Evolutionary conservation across 2,113 vertebrate genomes (phyloP).

Genomic region (Herpailurus yagouaroundi): DNA sequence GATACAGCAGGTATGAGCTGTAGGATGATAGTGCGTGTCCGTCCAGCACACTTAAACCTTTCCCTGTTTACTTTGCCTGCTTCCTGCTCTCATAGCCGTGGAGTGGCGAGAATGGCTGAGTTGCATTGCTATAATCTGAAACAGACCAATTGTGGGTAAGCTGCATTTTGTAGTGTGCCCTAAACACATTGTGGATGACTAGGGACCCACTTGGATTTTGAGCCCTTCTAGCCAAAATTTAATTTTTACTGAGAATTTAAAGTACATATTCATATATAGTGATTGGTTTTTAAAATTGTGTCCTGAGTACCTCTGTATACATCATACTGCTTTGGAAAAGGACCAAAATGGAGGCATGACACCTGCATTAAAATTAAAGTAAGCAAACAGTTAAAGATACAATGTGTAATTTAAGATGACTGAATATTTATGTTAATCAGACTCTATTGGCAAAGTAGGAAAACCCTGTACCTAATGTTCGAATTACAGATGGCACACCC

Average conservation of each 20-base stretch:
- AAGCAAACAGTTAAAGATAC: neutral
- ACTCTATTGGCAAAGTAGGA: neutral
- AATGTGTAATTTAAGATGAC: neutral
- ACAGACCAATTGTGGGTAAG: neutral
- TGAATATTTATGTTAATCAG: constrained; percentile 24
- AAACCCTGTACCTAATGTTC: neutral
- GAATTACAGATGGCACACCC: neutral
- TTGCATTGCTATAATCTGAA: neutral
- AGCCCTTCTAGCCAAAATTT: neutral
- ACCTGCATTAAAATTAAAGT: constrained; percentile 2
- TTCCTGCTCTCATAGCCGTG: neutral
- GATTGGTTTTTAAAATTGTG: neutral
- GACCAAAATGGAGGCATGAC: neutral
- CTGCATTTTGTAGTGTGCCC: neutral
- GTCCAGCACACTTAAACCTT: no score
- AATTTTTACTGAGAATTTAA: constrained; percentile 40
- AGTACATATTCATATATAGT: neutral
- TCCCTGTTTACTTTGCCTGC: neutral
- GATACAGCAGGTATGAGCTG: neutral
- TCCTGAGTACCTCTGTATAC: neutral
- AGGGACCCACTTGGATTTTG: neutral
- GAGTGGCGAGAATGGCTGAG: neutral
- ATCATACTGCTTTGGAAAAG: constrained; percentile 23
- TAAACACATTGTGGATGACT: neutral
- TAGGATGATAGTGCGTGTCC: neutral